These are phyloP conservation scores for Nemotelus pantherinus DNA, from an alignment of 2,888 invertebrate species.

Conservation along the genomic window DNA sequence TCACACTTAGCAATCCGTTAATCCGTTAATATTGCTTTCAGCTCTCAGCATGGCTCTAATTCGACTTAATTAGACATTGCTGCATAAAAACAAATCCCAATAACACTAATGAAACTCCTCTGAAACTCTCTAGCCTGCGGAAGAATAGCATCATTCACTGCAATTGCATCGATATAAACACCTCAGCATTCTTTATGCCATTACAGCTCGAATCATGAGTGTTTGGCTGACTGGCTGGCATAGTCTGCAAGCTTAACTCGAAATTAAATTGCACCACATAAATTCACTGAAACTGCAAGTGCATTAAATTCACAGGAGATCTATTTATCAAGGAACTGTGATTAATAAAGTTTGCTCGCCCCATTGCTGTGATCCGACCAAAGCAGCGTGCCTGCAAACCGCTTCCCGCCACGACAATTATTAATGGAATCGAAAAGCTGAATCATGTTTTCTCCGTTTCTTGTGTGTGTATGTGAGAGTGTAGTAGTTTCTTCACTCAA, in stretches of 20 bases:
- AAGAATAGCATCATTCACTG: background rate
- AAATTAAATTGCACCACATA: constrained; percentile 40
- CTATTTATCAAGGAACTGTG: constrained; percentile 41
- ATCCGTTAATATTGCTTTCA: too few relatives aligned
- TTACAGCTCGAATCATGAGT: background rate
- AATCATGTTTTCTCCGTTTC: constrained; percentile 27
- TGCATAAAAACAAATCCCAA: too few relatives aligned
- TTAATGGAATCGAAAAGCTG: constrained; percentile 37
- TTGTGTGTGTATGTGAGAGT: background rate
- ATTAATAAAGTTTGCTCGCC: constrained; percentile 37
- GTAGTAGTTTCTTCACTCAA: background rate
- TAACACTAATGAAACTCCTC: too few relatives aligned
- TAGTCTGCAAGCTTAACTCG: constrained; percentile 1
- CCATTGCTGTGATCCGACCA: background rate
- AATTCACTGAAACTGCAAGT: constrained; percentile 27
- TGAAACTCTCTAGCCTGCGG: too few relatives aligned
- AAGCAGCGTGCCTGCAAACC: background rate
- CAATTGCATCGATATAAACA: background rate
- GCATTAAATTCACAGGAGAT: constrained; percentile 25
- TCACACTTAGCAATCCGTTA: too few relatives aligned
- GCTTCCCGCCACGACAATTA: constrained; percentile 24
- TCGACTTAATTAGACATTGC: too few relatives aligned
- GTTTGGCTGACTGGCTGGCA: background rate
- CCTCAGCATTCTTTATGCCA: background rate
- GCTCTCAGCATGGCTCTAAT: too few relatives aligned